Evolutionary conservation across 1,140 invertebrate species (phyloP).

Genomic region (Phymorhynchus buccinoides): DNA sequence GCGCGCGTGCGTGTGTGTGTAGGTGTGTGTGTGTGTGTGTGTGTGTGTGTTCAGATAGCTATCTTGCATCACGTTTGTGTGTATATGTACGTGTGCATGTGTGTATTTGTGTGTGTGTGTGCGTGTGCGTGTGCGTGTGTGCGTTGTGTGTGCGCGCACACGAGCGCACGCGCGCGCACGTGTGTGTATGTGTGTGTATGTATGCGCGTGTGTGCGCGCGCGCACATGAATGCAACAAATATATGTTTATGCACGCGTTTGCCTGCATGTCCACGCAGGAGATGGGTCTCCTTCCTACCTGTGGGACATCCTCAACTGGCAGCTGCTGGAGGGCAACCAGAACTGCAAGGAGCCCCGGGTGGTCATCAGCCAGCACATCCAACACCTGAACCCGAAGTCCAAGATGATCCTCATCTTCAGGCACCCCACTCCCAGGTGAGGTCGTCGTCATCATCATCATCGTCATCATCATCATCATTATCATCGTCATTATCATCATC

Average conservation of each 20-base stretch:
- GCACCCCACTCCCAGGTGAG: constrained; percentile 19
- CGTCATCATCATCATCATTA: neutral
- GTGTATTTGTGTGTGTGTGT: constrained; percentile 4
- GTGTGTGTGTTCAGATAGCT: too few species aligned
- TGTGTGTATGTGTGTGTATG: neutral
- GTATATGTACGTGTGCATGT: neutral
- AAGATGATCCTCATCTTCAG: constrained; percentile 27
- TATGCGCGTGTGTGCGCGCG: neutral
- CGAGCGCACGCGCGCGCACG: neutral
- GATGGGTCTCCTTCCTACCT: constrained; percentile 27
- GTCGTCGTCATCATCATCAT: too few species aligned
- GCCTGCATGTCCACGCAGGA: neutral
- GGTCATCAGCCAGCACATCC: neutral
- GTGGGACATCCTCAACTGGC: neutral
- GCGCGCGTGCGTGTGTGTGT: neutral
- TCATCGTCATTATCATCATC: too few species aligned
- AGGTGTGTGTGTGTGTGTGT: neutral
- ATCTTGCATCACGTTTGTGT: too few species aligned
- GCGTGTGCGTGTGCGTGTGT: neutral
- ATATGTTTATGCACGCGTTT: too few species aligned
- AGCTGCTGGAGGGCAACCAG: constrained; percentile 5
- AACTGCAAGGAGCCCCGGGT: constrained; percentile 11
- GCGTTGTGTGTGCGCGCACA: neutral
- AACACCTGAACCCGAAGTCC: neutral
- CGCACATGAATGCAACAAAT: too few species aligned